A percentile compares a stretch with the other conserved stretches of the same genome.
These are phyloP conservation scores for Hypotaenidia okinawae DNA, from an alignment of 2,797 vertebrate species.

Conservation along the genomic window DNA sequence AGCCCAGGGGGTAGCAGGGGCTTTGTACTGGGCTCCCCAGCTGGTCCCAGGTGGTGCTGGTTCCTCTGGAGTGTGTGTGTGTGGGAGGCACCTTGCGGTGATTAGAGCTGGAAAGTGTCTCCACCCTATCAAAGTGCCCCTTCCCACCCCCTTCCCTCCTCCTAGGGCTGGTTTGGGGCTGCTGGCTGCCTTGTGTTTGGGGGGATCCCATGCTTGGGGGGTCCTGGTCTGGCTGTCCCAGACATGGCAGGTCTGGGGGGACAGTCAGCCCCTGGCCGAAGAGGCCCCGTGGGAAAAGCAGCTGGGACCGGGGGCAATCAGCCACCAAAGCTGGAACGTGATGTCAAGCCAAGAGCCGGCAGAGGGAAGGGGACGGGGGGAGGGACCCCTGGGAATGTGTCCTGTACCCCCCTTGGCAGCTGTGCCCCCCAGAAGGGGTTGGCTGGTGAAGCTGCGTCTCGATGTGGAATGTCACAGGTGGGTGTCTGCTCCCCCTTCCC, in stretches of 20 bases:
- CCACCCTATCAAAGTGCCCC: neutral
- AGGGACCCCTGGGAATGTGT: neutral
- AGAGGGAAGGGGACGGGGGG: neutral
- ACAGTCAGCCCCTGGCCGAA: rapidly evolving
- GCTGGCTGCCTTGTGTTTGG: no score
- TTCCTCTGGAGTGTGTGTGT: rapidly evolving
- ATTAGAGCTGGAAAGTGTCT: rapidly evolving
- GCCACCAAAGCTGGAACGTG: neutral
- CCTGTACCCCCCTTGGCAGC: rapidly evolving
- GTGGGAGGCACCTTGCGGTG: no score
- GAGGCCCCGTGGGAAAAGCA: neutral
- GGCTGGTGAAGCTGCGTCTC: rapidly evolving
- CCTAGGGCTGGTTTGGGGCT: neutral
- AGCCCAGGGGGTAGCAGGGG: neutral
- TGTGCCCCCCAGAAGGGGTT: neutral
- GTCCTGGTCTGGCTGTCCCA: neutral
- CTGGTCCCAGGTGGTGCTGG: neutral
- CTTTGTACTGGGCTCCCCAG: neutral
- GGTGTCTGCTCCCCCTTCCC: rapidly evolving
- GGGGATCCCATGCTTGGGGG: neutral
- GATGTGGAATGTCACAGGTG: rapidly evolving
- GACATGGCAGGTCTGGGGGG: neutral
- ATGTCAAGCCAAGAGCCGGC: neutral
- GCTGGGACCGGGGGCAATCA: rapidly evolving
- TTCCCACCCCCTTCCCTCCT: no score